Evolutionary conservation across 2,888 invertebrate genomes (phyloP), one percentile per base, ranked within the genome.

Genomic region (Athetis lepigone): DNA sequence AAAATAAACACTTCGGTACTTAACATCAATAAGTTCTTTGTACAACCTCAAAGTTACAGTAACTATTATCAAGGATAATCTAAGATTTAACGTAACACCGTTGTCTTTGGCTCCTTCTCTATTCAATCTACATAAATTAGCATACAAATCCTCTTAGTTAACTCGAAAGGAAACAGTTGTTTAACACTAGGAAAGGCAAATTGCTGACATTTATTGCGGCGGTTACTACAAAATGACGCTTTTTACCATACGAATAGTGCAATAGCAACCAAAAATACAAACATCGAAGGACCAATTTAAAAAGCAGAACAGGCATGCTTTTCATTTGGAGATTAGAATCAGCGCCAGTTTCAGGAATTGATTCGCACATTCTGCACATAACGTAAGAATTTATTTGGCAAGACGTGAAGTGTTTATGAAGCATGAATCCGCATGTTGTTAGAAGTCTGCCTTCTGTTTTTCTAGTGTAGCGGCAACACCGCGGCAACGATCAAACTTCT

Each of bases 401-500:
- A 33, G 13, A 13, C 1, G 3, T 25, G 16, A 11, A 4, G 23
- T 16, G 2, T 13, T 33, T 11, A 19, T 18, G 2, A 43, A 6
- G 19, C 7, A 36, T 7, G 7, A 11, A 37, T 8, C 19, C 8
- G 40, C 7, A 27, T 6, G 29, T 36, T 27, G 37, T 18, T 27
- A 39, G 13, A 36, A 46, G 19, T 46, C 13, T 8, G 16, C 29
- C 56, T 75, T 58, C 71, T 64, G 76, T 46, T 18, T 4, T 7
- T 27, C 18, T 36, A 23, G 8, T 8, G 21, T 21, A 16, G 36
- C 18, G 54, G 19, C 45, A n/a, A 25, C 21, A 46, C 37, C 37
- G 47, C 75, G 56, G 56, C 79, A 79, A 80, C 82, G 85, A 87
- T 88, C 86, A 85, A 85, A 86, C 84, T 85, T 84, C 85, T 79